A percentile compares a stretch with the other conserved stretches of the same genome.
phyloP scores from a whole-genome alignment of 2,113 vertebrate genomes.

The Raja brachyura region DNA sequence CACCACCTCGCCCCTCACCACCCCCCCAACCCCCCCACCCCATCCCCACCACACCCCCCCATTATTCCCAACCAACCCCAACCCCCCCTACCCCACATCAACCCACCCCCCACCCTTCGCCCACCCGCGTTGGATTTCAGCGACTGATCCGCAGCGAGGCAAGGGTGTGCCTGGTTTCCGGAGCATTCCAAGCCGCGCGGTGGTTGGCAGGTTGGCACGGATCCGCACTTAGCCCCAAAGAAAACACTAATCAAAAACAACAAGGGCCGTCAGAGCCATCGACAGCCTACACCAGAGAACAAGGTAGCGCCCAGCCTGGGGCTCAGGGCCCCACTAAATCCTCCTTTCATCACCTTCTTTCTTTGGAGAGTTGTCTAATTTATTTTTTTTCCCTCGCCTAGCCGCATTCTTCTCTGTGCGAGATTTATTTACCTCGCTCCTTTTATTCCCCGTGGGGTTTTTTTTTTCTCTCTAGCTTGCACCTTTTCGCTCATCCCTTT shows the following conservation, averaged over 20 bases:
- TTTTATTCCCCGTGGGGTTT: too few relatives aligned
- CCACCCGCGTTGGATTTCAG: too few relatives aligned
- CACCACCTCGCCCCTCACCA: too few relatives aligned
- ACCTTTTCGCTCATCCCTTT: not conserved
- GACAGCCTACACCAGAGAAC: not conserved
- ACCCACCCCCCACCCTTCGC: too few relatives aligned
- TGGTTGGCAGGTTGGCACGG: not conserved
- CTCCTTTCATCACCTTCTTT: slow-evolving; percentile 6
- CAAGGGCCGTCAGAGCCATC: too few relatives aligned
- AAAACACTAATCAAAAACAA: not conserved
- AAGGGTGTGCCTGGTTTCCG: not conserved
- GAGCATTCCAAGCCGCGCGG: not conserved
- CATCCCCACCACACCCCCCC: too few relatives aligned
- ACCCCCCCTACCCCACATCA: too few relatives aligned
- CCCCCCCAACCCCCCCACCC: too few relatives aligned
- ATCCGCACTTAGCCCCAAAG: not conserved
- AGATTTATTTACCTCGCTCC: not conserved
- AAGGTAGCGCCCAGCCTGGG: not conserved
- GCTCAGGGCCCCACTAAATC: not conserved
- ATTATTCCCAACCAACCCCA: too few relatives aligned
- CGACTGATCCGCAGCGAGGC: not conserved
- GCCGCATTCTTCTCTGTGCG: not conserved
- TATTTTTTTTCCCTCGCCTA: not conserved
- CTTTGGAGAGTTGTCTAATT: not conserved
- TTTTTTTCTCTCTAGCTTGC: not conserved